Percentiles rank a stretch among this genome's conserved stretches.
Evolutionary conservation across 2,113 vertebrate genomes (phyloP).

Genomic region (Calidris pugnax): DNA sequence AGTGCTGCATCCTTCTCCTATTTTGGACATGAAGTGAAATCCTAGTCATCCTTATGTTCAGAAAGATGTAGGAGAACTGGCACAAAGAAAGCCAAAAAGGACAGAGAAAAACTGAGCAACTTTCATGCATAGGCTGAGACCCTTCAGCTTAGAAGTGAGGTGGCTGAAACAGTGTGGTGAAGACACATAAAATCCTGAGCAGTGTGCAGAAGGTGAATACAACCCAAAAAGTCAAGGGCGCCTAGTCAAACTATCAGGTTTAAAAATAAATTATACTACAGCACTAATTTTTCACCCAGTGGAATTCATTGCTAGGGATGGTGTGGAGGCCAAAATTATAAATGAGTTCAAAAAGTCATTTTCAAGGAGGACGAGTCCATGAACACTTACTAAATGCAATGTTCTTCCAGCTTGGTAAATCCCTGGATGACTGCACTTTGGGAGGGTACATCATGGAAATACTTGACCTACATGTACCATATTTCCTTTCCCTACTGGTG

Average conservation of each 20-base stretch:
- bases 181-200: background rate
- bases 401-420: background rate
- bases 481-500: background rate
- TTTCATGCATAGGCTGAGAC: background rate
- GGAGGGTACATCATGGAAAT: background rate
- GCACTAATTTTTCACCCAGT: slow-evolving; percentile 21
- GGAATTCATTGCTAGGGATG: background rate
- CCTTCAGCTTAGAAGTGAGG: background rate
- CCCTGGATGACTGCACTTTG: background rate
- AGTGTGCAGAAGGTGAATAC: background rate
- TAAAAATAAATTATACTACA: slow-evolving; percentile 21
- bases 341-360: slow-evolving; percentile 12
- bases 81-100: background rate
- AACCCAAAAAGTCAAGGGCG: slow-evolving; percentile 32
- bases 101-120: background rate
- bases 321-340: slow-evolving; percentile 19
- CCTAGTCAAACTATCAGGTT: background rate
- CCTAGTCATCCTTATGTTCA: background rate
- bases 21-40: background rate
- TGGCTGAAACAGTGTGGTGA: background rate
- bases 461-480: background rate
- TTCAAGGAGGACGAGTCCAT: slow-evolving; percentile 25
- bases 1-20: background rate
- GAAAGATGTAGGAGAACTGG: background rate
- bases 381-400: background rate